Evolutionary conservation across 2,113 vertebrate genomes (phyloP).

Genomic region (Pterophyllum scalare): DNA sequence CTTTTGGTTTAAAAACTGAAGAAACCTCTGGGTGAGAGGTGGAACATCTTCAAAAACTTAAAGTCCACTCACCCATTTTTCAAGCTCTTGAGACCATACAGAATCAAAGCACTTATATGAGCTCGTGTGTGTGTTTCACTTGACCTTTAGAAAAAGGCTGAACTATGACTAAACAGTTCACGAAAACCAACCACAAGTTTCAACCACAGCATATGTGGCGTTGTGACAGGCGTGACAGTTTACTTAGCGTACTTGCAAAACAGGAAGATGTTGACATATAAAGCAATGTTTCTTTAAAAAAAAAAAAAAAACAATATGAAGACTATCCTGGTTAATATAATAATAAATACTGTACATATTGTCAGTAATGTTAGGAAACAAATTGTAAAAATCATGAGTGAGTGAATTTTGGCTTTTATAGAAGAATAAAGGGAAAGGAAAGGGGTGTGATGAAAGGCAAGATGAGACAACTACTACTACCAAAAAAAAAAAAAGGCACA

Average conservation of each 20-base stretch:
- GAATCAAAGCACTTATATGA: conserved; percentile 23
- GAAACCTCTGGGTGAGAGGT: no score
- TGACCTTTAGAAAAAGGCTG: background rate
- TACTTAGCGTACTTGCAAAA: background rate
- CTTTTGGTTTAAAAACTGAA: no score
- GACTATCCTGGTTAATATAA: background rate
- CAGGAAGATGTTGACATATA: background rate
- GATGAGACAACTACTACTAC: background rate
- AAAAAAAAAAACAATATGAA: background rate
- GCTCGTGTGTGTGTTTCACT: background rate
- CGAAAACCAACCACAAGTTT: conserved; percentile 1
- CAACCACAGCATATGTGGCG: background rate
- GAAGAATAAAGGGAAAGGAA: background rate
- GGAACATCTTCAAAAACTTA: no score
- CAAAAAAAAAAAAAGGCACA: no score
- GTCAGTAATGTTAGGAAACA: no score
- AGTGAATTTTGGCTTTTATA: background rate
- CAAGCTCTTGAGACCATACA: background rate
- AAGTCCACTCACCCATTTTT: no score
- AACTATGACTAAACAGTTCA: background rate
- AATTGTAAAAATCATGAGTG: background rate
- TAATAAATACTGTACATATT: background rate
- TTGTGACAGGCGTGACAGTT: background rate
- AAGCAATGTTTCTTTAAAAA: background rate
- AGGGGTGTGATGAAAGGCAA: background rate